phyloP scores from a whole-genome alignment of 2,113 vertebrate genomes.

The Condylura cristata region DNA sequence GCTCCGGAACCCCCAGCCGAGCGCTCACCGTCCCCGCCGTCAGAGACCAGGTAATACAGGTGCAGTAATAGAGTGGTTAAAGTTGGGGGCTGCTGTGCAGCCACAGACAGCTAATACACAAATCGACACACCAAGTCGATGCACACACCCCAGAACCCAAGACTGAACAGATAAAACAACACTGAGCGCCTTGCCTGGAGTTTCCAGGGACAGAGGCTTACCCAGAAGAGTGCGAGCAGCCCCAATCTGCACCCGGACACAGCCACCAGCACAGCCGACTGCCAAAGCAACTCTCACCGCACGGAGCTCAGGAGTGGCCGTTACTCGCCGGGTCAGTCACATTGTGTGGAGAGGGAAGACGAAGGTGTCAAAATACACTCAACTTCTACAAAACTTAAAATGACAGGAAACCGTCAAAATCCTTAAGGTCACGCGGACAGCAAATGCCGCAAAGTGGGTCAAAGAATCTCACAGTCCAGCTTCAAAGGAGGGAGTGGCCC shows the following conservation, averaged over 20 bases:
- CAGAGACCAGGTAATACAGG: background rate
- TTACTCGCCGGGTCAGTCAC: background rate
- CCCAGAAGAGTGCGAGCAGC: too few relatives aligned
- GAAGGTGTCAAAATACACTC: background rate
- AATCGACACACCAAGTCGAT: too few relatives aligned
- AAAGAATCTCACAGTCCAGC: background rate
- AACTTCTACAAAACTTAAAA: background rate
- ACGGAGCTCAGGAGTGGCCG: background rate
- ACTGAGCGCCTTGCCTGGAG: background rate
- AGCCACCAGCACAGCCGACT: too few relatives aligned
- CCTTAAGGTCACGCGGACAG: background rate
- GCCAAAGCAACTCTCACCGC: background rate
- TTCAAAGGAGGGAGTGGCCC: background rate
- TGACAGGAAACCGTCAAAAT: background rate
- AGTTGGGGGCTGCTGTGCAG: rapidly evolving
- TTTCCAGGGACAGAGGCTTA: background rate
- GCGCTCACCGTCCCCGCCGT: too few relatives aligned
- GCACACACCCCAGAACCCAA: background rate
- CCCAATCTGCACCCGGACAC: too few relatives aligned
- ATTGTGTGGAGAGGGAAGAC: background rate
- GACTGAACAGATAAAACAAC: background rate
- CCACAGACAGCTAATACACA: background rate
- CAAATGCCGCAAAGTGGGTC: too few relatives aligned
- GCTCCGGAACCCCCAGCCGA: background rate
- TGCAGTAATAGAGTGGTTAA: background rate